These are phyloP conservation scores for Leptosomus discolor DNA, from an alignment of 2,113 vertebrate species.

Conservation along the genomic window DNA sequence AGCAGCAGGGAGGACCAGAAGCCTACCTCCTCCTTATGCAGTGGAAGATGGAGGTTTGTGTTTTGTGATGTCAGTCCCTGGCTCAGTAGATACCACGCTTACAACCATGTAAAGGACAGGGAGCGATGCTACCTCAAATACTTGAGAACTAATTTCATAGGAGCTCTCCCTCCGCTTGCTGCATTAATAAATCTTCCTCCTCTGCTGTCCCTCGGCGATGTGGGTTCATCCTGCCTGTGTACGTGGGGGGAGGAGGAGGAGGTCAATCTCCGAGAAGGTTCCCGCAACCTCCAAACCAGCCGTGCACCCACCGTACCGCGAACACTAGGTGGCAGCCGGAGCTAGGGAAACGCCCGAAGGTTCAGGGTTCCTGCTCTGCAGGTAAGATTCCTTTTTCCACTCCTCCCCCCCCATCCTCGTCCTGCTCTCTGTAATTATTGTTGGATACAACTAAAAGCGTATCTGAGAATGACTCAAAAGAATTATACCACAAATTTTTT, in stretches of 20 bases:
- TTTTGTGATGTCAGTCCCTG: background rate
- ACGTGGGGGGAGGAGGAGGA: accelerated
- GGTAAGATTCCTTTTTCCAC: accelerated
- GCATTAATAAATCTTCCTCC: background rate
- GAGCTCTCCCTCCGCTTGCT: background rate
- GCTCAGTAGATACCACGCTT: background rate
- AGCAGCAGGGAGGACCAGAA: background rate
- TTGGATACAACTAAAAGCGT: background rate
- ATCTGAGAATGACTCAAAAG: background rate
- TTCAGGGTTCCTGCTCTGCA: accelerated
- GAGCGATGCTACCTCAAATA: background rate
- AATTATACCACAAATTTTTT: background rate
- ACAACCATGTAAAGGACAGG: background rate
- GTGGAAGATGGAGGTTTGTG: background rate
- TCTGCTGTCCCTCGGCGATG: background rate
- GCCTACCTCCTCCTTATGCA: too few relatives aligned
- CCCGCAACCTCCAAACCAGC: accelerated
- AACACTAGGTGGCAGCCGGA: constrained; percentile 46
- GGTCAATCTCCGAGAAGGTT: too few relatives aligned
- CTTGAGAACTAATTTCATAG: background rate
- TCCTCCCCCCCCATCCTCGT: background rate
- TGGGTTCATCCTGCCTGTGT: accelerated
- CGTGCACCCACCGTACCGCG: background rate
- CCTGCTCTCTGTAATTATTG: background rate
- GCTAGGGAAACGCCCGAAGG: background rate